Evolutionary conservation across 2,888 invertebrate species (phyloP).

Genomic region (Boloria euphrosyne): DNA sequence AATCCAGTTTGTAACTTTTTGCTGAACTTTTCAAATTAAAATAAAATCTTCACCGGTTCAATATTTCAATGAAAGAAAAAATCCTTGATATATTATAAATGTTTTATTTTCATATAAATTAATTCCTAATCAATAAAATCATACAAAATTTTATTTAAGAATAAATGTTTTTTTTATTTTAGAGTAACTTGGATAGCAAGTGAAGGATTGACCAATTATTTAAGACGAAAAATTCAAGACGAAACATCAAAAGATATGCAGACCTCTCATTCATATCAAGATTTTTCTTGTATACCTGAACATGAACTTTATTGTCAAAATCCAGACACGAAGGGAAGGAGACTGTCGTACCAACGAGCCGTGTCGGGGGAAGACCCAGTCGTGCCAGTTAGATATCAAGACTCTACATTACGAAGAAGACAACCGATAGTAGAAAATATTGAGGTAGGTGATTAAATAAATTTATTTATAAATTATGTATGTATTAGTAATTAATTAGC

Average conservation of each 20-base stretch:
- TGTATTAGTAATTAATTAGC: too few species aligned
- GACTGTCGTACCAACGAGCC: slow-evolving; percentile 73
- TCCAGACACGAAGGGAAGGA: slow-evolving; percentile 60
- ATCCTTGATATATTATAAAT: too few species aligned
- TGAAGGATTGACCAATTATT: slow-evolving; percentile 69
- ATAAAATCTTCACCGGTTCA: neutral
- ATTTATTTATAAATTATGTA: neutral
- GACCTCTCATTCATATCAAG: slow-evolving; percentile 60
- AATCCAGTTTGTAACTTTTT: slow-evolving; percentile 6
- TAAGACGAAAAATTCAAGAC: slow-evolving; percentile 65
- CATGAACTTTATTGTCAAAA: slow-evolving; percentile 48
- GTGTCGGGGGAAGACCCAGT: slow-evolving; percentile 73
- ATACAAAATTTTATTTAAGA: neutral
- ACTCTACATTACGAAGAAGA: slow-evolving; percentile 51
- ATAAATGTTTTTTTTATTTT: slow-evolving; percentile 35
- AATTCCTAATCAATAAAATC: too few species aligned
- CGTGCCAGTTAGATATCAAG: slow-evolving; percentile 50
- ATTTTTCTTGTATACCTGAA: slow-evolving; percentile 62
- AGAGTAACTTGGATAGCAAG: slow-evolving; percentile 76
- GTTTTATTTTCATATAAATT: too few species aligned
- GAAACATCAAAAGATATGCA: slow-evolving; percentile 60
- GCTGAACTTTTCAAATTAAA: neutral
- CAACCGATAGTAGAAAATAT: slow-evolving; percentile 55
- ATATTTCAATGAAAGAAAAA: too few species aligned
- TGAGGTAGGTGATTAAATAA: slow-evolving; percentile 52